Conservation (phyloP, 2,888 invertebrate genomes). For the Invenusta paracnida region DNA sequence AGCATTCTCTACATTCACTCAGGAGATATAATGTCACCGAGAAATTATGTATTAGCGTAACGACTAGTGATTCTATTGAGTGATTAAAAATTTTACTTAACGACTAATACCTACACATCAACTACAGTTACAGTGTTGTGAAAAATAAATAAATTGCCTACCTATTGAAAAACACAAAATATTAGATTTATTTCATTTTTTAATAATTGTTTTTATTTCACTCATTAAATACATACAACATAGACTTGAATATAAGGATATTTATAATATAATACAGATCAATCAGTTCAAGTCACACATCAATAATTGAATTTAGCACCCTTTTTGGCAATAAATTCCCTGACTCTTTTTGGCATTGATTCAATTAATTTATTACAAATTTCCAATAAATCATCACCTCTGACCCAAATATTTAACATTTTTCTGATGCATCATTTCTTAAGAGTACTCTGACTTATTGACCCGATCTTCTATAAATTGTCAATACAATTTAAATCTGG, state of each 20-base stretch:
- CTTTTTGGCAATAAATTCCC: not conserved
- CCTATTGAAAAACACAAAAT: not conserved
- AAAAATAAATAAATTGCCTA: not conserved
- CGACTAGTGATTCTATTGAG: no score
- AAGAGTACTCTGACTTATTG: not conserved
- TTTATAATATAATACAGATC: not conserved
- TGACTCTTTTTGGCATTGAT: not conserved
- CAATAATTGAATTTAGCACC: no score
- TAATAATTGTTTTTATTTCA: no score
- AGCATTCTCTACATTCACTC: no score
- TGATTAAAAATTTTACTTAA: no score
- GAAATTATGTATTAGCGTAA: no score
- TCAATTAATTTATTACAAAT: not conserved
- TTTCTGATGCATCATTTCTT: not conserved
- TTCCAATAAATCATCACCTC: not conserved
- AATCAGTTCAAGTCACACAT: not conserved
- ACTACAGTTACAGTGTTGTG: no score
- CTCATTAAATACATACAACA: not conserved
- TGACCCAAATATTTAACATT: not conserved
- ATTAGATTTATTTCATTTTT: not conserved
- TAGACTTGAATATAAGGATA: not conserved
- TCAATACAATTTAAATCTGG: slow-evolving; percentile 41
- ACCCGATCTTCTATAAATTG: slow-evolving; percentile 50
- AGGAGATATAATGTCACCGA: no score
- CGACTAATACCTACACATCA: no score